These are phyloP conservation scores for Calidris pugnax DNA, from an alignment of 2,113 vertebrate species.

Conservation along the genomic window DNA sequence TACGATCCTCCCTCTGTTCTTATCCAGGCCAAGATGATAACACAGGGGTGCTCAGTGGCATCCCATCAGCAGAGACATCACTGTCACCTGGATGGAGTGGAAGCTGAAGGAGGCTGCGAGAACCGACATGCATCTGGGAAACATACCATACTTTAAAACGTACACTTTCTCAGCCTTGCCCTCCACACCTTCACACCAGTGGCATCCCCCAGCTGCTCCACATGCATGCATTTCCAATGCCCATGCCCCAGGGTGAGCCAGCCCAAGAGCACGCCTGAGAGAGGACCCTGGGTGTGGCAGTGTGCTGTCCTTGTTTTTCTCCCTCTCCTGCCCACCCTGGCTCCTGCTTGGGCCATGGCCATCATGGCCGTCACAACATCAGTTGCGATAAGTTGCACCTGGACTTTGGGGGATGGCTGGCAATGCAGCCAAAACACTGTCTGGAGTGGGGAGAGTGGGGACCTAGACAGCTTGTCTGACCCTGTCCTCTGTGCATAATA, in stretches of 20 bases:
- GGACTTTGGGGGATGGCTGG: too few relatives aligned
- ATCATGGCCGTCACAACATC: too few relatives aligned
- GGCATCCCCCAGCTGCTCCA: neutral
- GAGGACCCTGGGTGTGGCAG: too few relatives aligned
- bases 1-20: neutral
- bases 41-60: neutral
- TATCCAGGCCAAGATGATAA: neutral
- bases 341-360: too few relatives aligned
- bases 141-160: neutral
- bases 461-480: too few relatives aligned
- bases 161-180: neutral
- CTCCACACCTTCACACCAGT: neutral
- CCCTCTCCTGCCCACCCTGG: too few relatives aligned
- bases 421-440: too few relatives aligned
- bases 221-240: accelerated
- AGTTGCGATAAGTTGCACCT: too few relatives aligned
- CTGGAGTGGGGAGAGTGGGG: too few relatives aligned
- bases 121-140: neutral
- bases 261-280: neutral
- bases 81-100: neutral
- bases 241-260: neutral
- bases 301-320: too few relatives aligned
- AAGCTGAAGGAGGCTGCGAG: neutral
- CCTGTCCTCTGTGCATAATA: too few relatives aligned
- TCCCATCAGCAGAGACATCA: neutral